phyloP scores from a whole-genome alignment of 2,888 invertebrate species.

The Ptychoptera contaminata region DNA sequence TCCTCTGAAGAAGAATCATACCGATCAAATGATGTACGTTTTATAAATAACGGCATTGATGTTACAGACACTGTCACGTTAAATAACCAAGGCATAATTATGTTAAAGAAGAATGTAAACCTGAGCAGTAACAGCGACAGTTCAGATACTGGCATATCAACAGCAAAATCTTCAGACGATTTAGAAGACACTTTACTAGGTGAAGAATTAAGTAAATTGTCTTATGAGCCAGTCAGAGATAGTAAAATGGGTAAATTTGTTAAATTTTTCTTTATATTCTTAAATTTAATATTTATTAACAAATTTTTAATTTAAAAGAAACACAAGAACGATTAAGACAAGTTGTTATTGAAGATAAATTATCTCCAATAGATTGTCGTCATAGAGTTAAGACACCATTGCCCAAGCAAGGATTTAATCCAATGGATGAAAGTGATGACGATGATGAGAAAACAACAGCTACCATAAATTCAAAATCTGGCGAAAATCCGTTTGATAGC shows the following conservation, averaged over 20 bases:
- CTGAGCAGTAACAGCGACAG: neutral
- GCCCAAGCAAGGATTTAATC: conserved; percentile 2
- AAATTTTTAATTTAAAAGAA: neutral
- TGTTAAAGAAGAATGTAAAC: neutral
- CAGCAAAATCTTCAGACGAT: neutral
- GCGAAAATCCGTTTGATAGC: conserved; percentile 6
- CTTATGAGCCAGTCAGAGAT: neutral
- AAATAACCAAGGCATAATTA: too few relatives aligned
- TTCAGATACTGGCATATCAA: neutral
- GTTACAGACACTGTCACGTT: conserved; percentile 19
- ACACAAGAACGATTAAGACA: neutral
- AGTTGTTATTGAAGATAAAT: neutral
- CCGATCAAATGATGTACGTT: conserved; percentile 26
- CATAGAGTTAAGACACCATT: neutral
- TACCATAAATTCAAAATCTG: conserved; percentile 6
- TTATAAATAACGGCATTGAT: conserved; percentile 29
- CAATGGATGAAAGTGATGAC: conserved; percentile 6
- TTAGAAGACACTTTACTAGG: neutral
- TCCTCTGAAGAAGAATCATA: neutral
- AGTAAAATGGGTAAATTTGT: conserved; percentile 1
- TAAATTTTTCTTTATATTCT: neutral
- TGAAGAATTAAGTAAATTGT: neutral
- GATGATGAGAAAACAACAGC: conserved; percentile 7
- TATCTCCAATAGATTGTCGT: neutral
- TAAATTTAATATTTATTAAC: neutral